Evolutionary conservation across 2,113 vertebrate genomes (phyloP), one percentile per base, ranked within the genome.

Genomic region (Corythoichthys intestinalis): DNA sequence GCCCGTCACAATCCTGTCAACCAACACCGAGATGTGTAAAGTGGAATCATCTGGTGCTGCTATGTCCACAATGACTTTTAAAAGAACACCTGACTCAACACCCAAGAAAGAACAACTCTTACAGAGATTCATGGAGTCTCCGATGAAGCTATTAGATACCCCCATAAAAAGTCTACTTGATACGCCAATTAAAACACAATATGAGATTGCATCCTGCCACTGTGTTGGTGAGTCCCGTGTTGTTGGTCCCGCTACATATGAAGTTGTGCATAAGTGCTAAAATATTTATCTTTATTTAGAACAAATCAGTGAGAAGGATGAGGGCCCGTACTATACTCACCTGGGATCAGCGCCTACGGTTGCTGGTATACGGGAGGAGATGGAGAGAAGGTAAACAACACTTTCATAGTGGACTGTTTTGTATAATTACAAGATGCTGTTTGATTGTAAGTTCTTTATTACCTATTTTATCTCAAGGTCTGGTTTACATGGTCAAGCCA

Each of bases 251-350:
- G 38, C 44, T 34, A 34, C n/a, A 64, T 6, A 66, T 67, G 6
- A 57, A 4, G 12, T 75, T 37, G 1, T 38, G 4, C 70, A n/a
- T 65, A 46, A 53, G 65, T 76, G 63, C 49, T 44, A 79, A 67
- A 80, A 65, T 14, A 1, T 44, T 58, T 48, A 70, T 11, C 28
- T 73, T 67, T 71, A 38, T 70, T 68, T 89, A 99, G 97, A 99
- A 82, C 96, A 98, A 95, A 95, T 99, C 85, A 95, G 94, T 91
- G 96, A 98, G 88, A 99, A 96, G 92, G 97, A 99, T 86, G 97
- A 98, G 93, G 97, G 96, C 72, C 97, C 97, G 78, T 99, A 96
- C 91, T 99, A 99, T 91, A 98, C 96, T 79, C 97, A 99, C 84
- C 92, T 99, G 87, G 97, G 96, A 86, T 93, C 97, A 89, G 95